Evolutionary conservation across 2,888 invertebrate genomes (phyloP), one percentile per base, ranked within the genome.

Genomic region (Folsomia candida): DNA sequence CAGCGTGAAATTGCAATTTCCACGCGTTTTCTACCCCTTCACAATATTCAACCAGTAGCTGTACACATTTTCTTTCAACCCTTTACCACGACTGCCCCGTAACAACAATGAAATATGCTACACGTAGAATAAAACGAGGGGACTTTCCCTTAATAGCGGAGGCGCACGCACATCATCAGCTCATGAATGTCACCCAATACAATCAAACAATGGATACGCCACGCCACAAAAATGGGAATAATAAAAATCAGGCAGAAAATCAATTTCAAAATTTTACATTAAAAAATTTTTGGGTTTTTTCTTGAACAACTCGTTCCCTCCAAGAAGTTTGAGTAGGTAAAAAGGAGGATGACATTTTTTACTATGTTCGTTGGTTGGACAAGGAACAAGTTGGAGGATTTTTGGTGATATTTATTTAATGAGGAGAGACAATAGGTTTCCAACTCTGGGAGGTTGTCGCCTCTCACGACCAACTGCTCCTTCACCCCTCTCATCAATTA

Each of bases 1-100:
- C 54, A 54, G 54, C 54, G 54, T 54, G 54, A 54, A 54, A 54
- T 54, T 54, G 54, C 54, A 54, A 54, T 54, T 54, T 54, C 54
- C 54, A 20, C 54, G 20, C 54, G 6, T 4, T 54, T 54, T 54
- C 4, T 54, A 54, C 6, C 4, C 4, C 4, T 37, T 9, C 37
- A 37, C 6, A 37, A 37, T 14, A 37, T 37, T 37, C 37, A 37
- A 37, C 37, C 37, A 37, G 37, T 37, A 37, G 37, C 37, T 14
- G 37, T 37, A 37, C 6, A 37, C 37, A 37, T 37, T 37, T 37
- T 37, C 4, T 37, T 37, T 9, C 37, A 37, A 37, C 37, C 37
- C 37, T 37, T 37, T 37, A 9, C 37, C 37, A n/a, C n/a, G n/a
- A n/a, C n/a, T n/a, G n/a, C n/a, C n/a, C n/a, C n/a, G n/a, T n/a